phyloP scores from a whole-genome alignment of 2,888 invertebrate genomes.

The Polymixis lichenea region DNA sequence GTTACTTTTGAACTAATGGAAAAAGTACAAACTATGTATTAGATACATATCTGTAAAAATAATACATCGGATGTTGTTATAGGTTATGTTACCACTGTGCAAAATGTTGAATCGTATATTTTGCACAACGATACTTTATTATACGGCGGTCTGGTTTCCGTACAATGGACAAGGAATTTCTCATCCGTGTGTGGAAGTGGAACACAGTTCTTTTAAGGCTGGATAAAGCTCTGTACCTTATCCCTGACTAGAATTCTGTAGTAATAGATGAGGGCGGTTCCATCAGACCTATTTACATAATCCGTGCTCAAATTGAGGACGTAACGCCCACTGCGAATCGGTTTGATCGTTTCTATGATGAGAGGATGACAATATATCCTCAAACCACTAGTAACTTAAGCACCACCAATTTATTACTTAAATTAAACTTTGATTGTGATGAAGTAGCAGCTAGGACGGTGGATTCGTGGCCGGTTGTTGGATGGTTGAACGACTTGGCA shows the following conservation, averaged over 20 bases:
- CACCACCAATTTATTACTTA: slow-evolving; percentile 43
- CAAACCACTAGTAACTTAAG: background rate
- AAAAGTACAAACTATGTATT: background rate
- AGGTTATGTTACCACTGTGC: slow-evolving; percentile 49
- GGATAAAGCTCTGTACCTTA: slow-evolving; percentile 21
- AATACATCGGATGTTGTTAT: slow-evolving; percentile 45
- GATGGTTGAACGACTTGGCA: slow-evolving; percentile 7
- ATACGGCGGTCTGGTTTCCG: background rate
- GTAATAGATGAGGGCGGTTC: slow-evolving; percentile 17
- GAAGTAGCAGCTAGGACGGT: background rate
- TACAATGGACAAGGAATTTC: slow-evolving; percentile 41
- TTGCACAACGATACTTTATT: slow-evolving; percentile 9
- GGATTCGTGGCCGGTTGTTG: too few species aligned
- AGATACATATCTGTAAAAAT: background rate
- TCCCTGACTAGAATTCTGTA: slow-evolving; percentile 25
- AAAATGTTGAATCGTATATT: slow-evolving; percentile 35
- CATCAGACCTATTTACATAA: slow-evolving; percentile 36
- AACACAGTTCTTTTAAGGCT: slow-evolving; percentile 32
- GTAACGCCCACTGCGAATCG: slow-evolving; percentile 33
- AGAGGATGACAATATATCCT: slow-evolving; percentile 27
- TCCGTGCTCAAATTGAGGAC: slow-evolving; percentile 56
- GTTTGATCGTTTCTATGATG: slow-evolving; percentile 35
- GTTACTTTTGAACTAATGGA: background rate
- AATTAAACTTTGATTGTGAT: slow-evolving; percentile 52
- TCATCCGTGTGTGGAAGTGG: slow-evolving; percentile 27